These are phyloP conservation scores for Cairina moschata DNA, from an alignment of 2,113 vertebrate genomes.

Conservation along the genomic window DNA sequence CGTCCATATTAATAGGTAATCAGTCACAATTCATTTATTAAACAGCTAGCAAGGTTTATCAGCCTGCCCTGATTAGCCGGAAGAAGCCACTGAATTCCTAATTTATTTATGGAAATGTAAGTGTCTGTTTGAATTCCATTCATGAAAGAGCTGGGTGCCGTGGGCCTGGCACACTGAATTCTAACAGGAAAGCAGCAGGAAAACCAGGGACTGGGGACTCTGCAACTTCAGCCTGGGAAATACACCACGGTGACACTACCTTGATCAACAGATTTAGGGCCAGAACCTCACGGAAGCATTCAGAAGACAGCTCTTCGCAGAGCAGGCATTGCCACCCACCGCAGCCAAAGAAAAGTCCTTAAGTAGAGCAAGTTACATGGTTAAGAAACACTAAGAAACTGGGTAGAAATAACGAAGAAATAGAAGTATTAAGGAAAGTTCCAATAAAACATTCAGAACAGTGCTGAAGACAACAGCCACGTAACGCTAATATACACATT, in stretches of 20 bases:
- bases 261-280: constrained; percentile 39
- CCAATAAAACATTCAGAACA: not conserved
- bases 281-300: constrained; percentile 59
- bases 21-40: constrained; percentile 99
- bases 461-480: not conserved
- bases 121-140: constrained; percentile 93
- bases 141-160: constrained; percentile 67
- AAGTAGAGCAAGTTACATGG: constrained; percentile 20
- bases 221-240: constrained; percentile 32
- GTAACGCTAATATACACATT: not conserved
- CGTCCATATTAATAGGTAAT: constrained; percentile 99
- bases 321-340: constrained; percentile 1
- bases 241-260: not conserved
- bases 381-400: constrained; percentile 28
- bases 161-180: constrained; percentile 62
- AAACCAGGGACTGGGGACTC: not conserved
- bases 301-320: constrained; percentile 61
- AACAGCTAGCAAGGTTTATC: constrained; percentile 98
- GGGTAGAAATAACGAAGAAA: not conserved
- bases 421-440: not conserved
- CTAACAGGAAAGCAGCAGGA: constrained; percentile 64
- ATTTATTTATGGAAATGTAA: constrained; percentile 99
- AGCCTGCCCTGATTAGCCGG: constrained; percentile 95
- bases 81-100: constrained; percentile 98
- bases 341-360: constrained; percentile 51